Conservation (phyloP, 2,888 invertebrate species). For the Drosophila mimica region DNA sequence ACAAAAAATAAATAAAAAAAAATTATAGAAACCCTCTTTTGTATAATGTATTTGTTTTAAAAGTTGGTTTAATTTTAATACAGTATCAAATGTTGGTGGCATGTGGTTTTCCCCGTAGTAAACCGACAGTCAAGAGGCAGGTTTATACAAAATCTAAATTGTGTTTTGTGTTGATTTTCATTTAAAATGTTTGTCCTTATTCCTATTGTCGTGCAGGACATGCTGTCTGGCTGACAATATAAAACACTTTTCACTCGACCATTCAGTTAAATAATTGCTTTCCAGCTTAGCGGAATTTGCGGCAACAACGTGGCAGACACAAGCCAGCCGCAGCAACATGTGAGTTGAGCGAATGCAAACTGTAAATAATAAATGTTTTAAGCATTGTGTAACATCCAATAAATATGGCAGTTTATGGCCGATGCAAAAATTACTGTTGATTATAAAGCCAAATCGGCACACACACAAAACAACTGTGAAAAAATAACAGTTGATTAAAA, state of each 20-base stretch:
- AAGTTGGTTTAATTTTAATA: slow-evolving; percentile 23
- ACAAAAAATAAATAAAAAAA: neutral
- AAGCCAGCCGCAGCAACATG: slow-evolving; percentile 16
- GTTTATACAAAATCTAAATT: slow-evolving; percentile 15
- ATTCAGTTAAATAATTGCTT: slow-evolving; percentile 71
- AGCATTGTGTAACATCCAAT: slow-evolving; percentile 34
- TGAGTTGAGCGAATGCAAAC: slow-evolving; percentile 39
- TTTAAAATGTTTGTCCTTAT: slow-evolving; percentile 58
- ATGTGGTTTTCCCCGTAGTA: slow-evolving; percentile 11
- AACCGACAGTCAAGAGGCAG: slow-evolving; percentile 3
- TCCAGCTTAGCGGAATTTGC: slow-evolving; percentile 60
- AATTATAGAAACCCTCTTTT: neutral
- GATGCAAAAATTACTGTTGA: slow-evolving; percentile 15
- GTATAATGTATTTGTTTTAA: neutral
- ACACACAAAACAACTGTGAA: neutral
- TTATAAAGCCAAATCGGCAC: slow-evolving; percentile 24
- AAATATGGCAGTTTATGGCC: slow-evolving; percentile 26
- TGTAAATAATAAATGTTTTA: slow-evolving; percentile 46
- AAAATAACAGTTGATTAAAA: slow-evolving; percentile 18
- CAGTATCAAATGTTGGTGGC: neutral
- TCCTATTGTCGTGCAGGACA: slow-evolving; percentile 31
- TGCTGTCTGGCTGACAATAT: slow-evolving; percentile 22
- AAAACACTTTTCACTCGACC: slow-evolving; percentile 50
- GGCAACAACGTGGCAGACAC: slow-evolving; percentile 30
- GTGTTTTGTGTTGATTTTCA: slow-evolving; percentile 60